These are phyloP conservation scores for Carlito syrichta DNA, from an alignment of 2,113 vertebrate species.

Conservation along the genomic window DNA sequence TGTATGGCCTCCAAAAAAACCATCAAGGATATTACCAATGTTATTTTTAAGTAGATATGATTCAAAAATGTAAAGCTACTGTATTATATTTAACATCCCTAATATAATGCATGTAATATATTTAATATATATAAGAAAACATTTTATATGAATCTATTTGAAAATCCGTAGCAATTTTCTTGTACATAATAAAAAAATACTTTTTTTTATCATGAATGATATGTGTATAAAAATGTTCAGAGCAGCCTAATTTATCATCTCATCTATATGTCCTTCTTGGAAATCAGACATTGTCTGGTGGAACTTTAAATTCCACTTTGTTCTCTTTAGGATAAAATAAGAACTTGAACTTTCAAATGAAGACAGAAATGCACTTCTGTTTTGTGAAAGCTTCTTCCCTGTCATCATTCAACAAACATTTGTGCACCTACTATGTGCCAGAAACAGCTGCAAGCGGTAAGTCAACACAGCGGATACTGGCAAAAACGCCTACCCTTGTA, in stretches of 20 bases:
- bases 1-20: background rate
- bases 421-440: background rate
- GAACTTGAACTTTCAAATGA: background rate
- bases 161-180: background rate
- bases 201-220: background rate
- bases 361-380: background rate
- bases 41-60: background rate
- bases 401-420: background rate
- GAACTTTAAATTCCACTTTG: background rate
- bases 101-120: too few relatives aligned
- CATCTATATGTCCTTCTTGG: background rate
- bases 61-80: background rate
- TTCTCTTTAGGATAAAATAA: background rate
- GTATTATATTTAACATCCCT: background rate
- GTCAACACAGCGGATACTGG: background rate
- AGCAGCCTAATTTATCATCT: background rate
- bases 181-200: background rate
- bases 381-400: background rate
- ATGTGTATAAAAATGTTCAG: background rate
- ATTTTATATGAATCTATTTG: background rate
- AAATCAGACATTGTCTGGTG: background rate
- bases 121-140: conserved; percentile 1
- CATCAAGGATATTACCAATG: background rate
- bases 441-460: background rate
- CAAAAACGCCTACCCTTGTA: background rate